phyloP scores from a whole-genome alignment of 2,797 vertebrate species.

The Coccyzus lansbergi region DNA sequence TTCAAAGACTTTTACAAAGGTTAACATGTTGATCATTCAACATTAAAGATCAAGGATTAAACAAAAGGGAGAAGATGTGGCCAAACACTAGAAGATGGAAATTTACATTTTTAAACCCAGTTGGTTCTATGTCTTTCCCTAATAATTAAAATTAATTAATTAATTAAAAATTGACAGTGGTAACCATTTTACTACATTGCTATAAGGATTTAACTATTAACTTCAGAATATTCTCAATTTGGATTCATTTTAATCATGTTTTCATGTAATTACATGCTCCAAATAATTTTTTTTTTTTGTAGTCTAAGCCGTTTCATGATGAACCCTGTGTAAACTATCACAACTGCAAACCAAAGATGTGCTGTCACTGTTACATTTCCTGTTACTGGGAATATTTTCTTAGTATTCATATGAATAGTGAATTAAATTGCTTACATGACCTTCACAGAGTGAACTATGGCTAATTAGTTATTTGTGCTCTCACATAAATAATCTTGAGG shows the following conservation, averaged over 20 bases:
- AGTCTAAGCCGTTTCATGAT: neutral
- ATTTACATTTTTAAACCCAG: neutral
- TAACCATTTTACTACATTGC: neutral
- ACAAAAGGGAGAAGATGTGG: neutral
- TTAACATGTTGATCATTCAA: neutral
- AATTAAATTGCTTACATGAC: neutral
- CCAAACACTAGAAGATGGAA: neutral
- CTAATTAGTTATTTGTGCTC: slow-evolving; percentile 24
- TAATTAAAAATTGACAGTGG: slow-evolving; percentile 14
- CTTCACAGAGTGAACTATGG: neutral
- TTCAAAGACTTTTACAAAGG: neutral
- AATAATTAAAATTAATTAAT: slow-evolving; percentile 7
- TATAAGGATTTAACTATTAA: neutral
- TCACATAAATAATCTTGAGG: neutral
- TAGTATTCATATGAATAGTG: neutral
- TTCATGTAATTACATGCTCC: neutral
- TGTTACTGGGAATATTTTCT: neutral
- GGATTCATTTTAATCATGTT: slow-evolving; percentile 35
- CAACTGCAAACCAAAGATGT: neutral
- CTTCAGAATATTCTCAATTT: neutral
- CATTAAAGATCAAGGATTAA: neutral
- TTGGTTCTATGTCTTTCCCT: neutral
- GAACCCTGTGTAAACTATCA: neutral
- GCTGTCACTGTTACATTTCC: neutral
- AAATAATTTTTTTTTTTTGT: neutral